Percentiles rank a stretch among this genome's conserved stretches.
These are phyloP conservation scores for Machimus rusticus DNA, from an alignment of 2,888 invertebrate genomes.

Conservation along the genomic window DNA sequence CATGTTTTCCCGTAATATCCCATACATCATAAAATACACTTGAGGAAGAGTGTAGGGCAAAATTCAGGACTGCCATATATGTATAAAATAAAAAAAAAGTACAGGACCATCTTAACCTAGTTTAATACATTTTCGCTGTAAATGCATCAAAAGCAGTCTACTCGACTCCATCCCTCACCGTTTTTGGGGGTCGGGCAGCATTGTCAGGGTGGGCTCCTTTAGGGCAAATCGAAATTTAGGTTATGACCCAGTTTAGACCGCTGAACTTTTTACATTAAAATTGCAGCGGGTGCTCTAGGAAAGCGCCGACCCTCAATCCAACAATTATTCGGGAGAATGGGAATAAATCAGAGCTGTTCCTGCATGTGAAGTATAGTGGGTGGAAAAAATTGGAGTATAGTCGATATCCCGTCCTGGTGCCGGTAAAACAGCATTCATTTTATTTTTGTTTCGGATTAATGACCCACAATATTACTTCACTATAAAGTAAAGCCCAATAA, in stretches of 20 bases:
- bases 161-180: not conserved
- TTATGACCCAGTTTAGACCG: not conserved
- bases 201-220: not conserved
- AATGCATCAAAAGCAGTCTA: not conserved
- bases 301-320: not conserved
- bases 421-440: not conserved
- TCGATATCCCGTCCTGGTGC: not conserved
- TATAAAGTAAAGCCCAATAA: not conserved
- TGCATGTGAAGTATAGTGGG: not conserved
- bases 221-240: not conserved
- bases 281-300: not conserved
- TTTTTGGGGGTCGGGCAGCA: not conserved
- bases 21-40: not conserved
- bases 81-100: not conserved
- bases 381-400: not conserved
- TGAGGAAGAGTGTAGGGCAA: not conserved
- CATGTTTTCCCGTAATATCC: not conserved
- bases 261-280: not conserved
- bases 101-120: not conserved
- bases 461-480: not conserved
- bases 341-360: not conserved
- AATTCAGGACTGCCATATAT: not conserved
- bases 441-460: not conserved
- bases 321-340: not conserved
- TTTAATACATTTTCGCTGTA: not conserved